These are phyloP conservation scores for Belonocnema kinseyi DNA, from an alignment of 1,140 invertebrate genomes.

Conservation along the genomic window DNA sequence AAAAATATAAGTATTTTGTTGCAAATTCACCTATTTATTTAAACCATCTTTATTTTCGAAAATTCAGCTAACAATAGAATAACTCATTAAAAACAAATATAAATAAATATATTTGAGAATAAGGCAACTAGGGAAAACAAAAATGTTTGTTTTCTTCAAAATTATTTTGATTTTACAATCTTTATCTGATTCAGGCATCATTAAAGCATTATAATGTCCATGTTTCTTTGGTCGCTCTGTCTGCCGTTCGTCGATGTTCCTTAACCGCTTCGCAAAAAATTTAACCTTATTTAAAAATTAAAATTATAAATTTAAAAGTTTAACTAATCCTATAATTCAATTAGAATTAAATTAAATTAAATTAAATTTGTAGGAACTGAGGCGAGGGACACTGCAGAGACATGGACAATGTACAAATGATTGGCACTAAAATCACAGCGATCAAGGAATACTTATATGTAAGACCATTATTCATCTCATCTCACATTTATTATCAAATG, in stretches of 20 bases:
- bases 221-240: slow-evolving; percentile 70
- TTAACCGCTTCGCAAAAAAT: slow-evolving; percentile 52
- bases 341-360: no score
- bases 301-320: slow-evolving; percentile 48
- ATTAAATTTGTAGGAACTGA: slow-evolving; percentile 68
- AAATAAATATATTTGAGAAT: no score
- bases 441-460: slow-evolving; percentile 77
- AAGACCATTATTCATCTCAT: slow-evolving; percentile 63
- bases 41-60: no score
- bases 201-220: slow-evolving; percentile 20
- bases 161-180: no score
- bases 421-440: slow-evolving; percentile 75
- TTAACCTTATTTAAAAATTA: neutral
- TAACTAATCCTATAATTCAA: no score
- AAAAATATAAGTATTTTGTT: no score
- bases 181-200: no score
- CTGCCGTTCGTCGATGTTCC: slow-evolving; percentile 60
- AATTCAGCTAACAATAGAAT: no score
- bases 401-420: slow-evolving; percentile 76
- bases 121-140: no score
- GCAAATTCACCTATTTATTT: no score
- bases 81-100: no score
- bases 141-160: no score
- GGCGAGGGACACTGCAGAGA: slow-evolving; percentile 72
- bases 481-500: slow-evolving; percentile 42